Evolutionary conservation across 2,888 invertebrate genomes (phyloP).

Genomic region (Diadegma fenestrale): DNA sequence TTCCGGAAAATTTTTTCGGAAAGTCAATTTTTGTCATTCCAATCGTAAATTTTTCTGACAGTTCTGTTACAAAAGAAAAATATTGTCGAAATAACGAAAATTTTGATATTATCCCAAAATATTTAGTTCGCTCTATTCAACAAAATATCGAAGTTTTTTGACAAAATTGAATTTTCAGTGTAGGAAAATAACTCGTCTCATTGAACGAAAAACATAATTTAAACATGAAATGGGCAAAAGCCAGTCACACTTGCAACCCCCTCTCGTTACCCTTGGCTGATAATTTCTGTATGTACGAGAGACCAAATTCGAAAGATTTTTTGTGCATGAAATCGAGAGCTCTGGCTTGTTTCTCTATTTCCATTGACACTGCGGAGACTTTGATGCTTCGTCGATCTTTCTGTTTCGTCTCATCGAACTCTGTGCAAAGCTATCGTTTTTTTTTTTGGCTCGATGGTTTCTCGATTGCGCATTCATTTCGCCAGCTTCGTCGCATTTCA

Average conservation of each 20-base stretch:
- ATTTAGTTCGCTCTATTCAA: no score
- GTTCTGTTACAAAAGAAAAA: no score
- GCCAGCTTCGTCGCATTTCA: neutral
- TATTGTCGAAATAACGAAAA: no score
- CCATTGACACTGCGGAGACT: slow-evolving; percentile 46
- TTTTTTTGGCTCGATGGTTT: slow-evolving; percentile 18
- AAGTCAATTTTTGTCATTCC: no score
- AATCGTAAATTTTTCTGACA: no score
- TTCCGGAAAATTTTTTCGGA: no score
- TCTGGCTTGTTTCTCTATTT: slow-evolving; percentile 1
- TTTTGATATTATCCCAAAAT: no score
- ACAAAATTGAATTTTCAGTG: no score
- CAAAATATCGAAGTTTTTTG: no score
- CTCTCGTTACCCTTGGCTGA: slow-evolving; percentile 53
- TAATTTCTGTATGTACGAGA: slow-evolving; percentile 14
- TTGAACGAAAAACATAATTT: neutral
- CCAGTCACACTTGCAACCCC: slow-evolving; percentile 36
- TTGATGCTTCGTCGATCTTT: slow-evolving; percentile 45
- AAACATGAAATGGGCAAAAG: slow-evolving; percentile 32
- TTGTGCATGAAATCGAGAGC: neutral
- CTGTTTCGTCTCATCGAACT: slow-evolving; percentile 10
- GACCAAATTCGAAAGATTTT: slow-evolving; percentile 17
- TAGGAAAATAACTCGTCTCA: slow-evolving; percentile 29
- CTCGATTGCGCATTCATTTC: slow-evolving; percentile 2
- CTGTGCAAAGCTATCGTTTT: slow-evolving; percentile 39